Conservation (phyloP, 2,888 invertebrate species). For the Hoplodrina ambigua region DNA sequence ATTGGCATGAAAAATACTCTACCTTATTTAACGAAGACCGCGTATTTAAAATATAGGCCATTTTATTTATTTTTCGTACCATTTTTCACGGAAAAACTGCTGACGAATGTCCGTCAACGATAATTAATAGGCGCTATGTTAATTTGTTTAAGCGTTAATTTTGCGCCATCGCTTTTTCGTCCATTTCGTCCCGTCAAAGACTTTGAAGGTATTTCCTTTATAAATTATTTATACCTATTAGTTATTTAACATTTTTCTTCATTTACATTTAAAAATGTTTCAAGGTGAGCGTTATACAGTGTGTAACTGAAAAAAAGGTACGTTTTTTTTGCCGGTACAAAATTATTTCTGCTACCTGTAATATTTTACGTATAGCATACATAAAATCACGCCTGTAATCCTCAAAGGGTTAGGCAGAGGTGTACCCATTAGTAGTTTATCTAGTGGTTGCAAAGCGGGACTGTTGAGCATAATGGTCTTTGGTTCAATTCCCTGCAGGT, state of each 20-base stretch:
- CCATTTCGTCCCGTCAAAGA: constrained; percentile 9
- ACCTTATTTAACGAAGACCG: background rate
- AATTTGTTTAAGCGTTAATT: constrained; percentile 41
- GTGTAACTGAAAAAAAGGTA: background rate
- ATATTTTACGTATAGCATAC: too few relatives aligned
- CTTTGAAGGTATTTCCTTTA: background rate
- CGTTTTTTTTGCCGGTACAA: too few relatives aligned
- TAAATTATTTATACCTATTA: background rate
- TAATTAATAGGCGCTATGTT: constrained; percentile 43
- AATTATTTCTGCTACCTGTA: too few relatives aligned
- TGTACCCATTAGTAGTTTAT: too few relatives aligned
- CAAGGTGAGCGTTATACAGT: too few relatives aligned
- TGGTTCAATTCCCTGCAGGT: too few relatives aligned
- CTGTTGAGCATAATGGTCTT: too few relatives aligned
- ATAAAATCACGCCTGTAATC: too few relatives aligned
- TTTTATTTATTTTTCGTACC: constrained; percentile 20
- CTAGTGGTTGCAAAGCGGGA: too few relatives aligned
- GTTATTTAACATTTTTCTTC: background rate
- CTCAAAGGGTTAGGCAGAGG: too few relatives aligned
- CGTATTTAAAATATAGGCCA: constrained; percentile 1
- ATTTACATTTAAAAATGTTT: background rate
- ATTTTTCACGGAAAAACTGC: constrained; percentile 49
- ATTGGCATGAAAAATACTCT: constrained; percentile 20
- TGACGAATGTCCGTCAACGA: constrained; percentile 31
- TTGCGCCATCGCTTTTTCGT: constrained; percentile 26